Conservation (phyloP, 2,797 vertebrate species). For the Acrocephalus scirpaceus region DNA sequence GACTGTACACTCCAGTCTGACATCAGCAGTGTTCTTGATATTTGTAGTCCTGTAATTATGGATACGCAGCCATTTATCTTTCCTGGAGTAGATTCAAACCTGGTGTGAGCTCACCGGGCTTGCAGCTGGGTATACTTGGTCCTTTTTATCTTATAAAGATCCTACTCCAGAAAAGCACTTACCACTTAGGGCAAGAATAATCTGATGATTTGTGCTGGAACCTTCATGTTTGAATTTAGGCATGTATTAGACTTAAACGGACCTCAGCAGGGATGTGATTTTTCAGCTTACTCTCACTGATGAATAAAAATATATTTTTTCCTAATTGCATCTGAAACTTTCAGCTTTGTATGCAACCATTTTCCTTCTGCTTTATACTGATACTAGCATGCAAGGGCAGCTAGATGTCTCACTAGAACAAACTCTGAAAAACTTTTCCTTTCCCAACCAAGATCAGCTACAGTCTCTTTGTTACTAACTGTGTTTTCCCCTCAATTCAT, state of each 20-base stretch:
- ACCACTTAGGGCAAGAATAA: neutral
- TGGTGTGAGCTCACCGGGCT: neutral
- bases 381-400: constrained; percentile 64
- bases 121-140: constrained; percentile 46
- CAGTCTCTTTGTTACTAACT: neutral
- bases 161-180: constrained; percentile 44
- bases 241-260: neutral
- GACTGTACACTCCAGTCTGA: neutral
- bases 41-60: constrained; percentile 49
- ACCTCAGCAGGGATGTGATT: neutral
- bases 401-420: constrained; percentile 76
- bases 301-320: neutral
- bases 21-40: neutral
- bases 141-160: neutral
- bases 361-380: neutral
- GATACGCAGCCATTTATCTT: neutral
- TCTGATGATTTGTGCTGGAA: constrained; percentile 17
- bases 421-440: constrained; percentile 43
- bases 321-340: neutral
- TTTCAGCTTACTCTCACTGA: neutral
- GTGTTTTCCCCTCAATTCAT: neutral
- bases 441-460: neutral
- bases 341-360: neutral
- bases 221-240: neutral
- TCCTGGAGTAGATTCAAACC: constrained; percentile 36